A percentile compares a stretch with the other conserved stretches of the same genome.
Evolutionary conservation across 2,888 invertebrate species (phyloP).

Genomic region (Cistogaster globosa): DNA sequence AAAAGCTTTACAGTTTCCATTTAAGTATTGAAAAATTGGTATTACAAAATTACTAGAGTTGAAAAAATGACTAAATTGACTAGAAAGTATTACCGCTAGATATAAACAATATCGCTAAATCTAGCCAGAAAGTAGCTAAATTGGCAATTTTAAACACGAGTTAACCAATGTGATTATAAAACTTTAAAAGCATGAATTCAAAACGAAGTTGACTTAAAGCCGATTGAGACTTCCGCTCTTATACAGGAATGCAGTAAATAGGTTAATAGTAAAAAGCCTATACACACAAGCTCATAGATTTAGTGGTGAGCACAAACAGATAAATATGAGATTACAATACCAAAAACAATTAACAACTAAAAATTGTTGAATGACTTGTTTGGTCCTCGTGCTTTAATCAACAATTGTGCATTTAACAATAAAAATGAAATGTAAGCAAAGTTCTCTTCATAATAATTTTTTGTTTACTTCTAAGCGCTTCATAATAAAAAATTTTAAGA

Average conservation of each 20-base stretch:
- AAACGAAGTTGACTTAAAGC: background rate
- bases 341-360: constrained; percentile 30
- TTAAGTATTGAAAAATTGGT: too few relatives aligned
- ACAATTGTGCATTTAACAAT: constrained; percentile 21
- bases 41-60: too few relatives aligned
- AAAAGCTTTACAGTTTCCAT: too few relatives aligned
- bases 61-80: too few relatives aligned
- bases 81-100: too few relatives aligned
- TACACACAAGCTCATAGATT: background rate
- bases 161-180: constrained; percentile 43
- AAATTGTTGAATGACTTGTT: constrained; percentile 65
- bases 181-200: background rate
- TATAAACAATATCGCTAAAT: too few relatives aligned
- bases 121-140: too few relatives aligned
- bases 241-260: constrained; percentile 66
- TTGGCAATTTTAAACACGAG: constrained; percentile 4
- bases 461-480: background rate
- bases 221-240: constrained; percentile 7
- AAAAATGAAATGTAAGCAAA: constrained; percentile 30
- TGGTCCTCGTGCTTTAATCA: background rate
- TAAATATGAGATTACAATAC: background rate
- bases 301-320: background rate
- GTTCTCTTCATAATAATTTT: constrained; percentile 30
- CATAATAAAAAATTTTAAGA: background rate
- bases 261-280: constrained; percentile 60